Evolutionary conservation across 1,140 invertebrate species (phyloP), one percentile per base, ranked within the genome.

Genomic region (Ips nitidus): DNA sequence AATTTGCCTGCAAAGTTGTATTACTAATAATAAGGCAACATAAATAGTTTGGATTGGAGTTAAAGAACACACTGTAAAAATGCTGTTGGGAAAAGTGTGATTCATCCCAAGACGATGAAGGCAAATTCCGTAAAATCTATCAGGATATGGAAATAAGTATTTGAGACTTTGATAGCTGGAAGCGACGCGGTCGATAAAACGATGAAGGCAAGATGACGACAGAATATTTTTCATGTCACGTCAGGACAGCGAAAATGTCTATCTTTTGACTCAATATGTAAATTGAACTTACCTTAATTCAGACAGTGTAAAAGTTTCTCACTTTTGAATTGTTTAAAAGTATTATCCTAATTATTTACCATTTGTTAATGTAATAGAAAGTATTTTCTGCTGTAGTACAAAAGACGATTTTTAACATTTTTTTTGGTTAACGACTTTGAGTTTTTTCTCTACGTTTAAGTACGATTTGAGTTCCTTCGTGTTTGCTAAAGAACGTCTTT

Each of bases 61-160:
- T 50, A 50, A 1, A 50, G 1, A 6, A 50, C 22, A 50, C 45
- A 50, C 7, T 50, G 45, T 22, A 22, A 22, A 50, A 6, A 50
- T 50, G n/a, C n/a, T n/a, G 45, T 50, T 22, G 7, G 22, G 45
- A 6, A 55, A 55, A 55, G 5, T 38, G 52, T 55, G 52, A 55
- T 55, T 55, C 52, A 55, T 55, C 52, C 37, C 52, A 50, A 6
- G 8, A 55, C 37, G 52, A 2, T 8, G 50, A 66, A 42, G 56
- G 52, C 52, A 73, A 70, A 63, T 71, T 71, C 62, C 59, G 73
- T 69, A 72, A 71, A 76, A 78, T 78, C 75, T 75, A 78, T 78
- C 74, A 78, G 73, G 76, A 76, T 78, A 78, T 78, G 76, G 74
- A 78, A 78, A 78, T 78, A 76, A 74, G 76, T 75, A 75, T 71